Evolutionary conservation across 2,888 invertebrate species (phyloP).

Genomic region (Philonicus albiceps): DNA sequence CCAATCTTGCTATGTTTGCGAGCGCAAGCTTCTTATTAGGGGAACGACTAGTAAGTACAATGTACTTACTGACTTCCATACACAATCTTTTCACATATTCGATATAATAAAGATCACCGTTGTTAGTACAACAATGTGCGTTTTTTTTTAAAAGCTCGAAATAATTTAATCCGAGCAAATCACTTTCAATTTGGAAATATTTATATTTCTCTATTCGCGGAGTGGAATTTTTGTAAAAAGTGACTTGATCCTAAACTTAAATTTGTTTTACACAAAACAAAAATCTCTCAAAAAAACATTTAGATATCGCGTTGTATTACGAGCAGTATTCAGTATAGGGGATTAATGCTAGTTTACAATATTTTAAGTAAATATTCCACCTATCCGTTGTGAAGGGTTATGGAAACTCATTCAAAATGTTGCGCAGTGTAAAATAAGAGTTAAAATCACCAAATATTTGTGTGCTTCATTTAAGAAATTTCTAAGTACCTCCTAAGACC

Average conservation of each 20-base stretch:
- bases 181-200: constrained; percentile 23
- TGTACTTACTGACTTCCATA: neutral
- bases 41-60: constrained; percentile 37
- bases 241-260: neutral
- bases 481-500: neutral
- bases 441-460: neutral
- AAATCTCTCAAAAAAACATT: neutral
- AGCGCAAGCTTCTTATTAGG: constrained; percentile 34
- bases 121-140: neutral
- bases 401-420: neutral
- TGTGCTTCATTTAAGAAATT: neutral
- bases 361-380: neutral
- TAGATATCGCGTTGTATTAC: neutral
- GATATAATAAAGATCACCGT: constrained; percentile 2
- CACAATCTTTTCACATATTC: constrained; percentile 5
- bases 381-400: constrained; percentile 9
- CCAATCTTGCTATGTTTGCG: constrained; percentile 38
- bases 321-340: neutral
- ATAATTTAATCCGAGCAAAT: constrained; percentile 17
- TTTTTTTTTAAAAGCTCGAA: constrained; percentile 22
- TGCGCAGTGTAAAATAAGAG: neutral
- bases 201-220: neutral
- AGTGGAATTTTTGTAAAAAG: neutral
- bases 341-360: neutral
- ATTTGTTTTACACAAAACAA: neutral